Evolutionary conservation across 2,113 vertebrate genomes (phyloP).

Genomic region (Chamaea fasciata): DNA sequence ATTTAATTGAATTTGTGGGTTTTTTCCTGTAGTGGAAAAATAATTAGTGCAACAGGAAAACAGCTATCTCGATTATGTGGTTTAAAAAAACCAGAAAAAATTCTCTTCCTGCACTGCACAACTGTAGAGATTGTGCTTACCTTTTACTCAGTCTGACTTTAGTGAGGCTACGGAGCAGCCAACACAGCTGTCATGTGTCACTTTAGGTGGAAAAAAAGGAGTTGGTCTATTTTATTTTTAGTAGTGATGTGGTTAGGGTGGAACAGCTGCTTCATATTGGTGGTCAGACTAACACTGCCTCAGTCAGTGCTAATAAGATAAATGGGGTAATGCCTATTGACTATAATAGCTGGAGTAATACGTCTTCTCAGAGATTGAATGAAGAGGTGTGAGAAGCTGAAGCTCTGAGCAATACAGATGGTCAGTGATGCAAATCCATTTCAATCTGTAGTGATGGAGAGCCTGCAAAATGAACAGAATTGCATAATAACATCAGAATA

Average conservation of each 20-base stretch:
- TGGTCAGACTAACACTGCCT: neutral
- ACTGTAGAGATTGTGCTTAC: neutral
- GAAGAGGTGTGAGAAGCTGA: neutral
- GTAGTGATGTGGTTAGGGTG: neutral
- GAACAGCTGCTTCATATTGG: neutral
- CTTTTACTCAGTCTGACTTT: neutral
- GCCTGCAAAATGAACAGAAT: neutral
- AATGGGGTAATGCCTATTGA: neutral
- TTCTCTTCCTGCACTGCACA: neutral
- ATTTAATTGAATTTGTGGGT: neutral
- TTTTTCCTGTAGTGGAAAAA: neutral
- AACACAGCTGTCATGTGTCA: neutral
- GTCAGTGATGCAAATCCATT: neutral
- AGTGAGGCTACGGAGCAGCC: neutral
- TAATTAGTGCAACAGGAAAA: neutral
- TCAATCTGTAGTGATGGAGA: neutral
- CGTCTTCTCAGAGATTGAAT: neutral
- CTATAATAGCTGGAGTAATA: neutral
- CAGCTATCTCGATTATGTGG: neutral
- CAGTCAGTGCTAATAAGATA: neutral
- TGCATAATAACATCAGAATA: neutral
- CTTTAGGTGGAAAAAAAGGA: neutral
- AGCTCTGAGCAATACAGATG: neutral
- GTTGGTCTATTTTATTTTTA: neutral
- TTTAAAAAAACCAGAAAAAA: neutral